A percentile compares a stretch with the other conserved stretches of the same genome.
Evolutionary conservation across 1,140 invertebrate genomes (phyloP).

Genomic region (Proales similis): DNA sequence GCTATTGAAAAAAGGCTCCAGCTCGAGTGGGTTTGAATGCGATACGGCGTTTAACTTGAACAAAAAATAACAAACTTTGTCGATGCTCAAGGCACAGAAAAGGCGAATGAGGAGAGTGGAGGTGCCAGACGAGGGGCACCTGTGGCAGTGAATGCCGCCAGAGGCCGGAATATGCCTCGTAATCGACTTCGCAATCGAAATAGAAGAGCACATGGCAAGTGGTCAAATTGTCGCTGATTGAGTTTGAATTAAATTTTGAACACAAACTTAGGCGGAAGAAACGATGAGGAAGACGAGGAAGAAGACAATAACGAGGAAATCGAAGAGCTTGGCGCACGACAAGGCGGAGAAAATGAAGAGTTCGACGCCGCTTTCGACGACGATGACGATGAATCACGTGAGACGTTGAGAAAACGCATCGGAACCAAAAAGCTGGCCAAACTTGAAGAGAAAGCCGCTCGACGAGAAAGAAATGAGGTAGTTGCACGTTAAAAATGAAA

Average conservation of each 20-base stretch:
- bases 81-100: no score
- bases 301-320: background rate
- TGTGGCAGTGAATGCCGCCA: no score
- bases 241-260: no score
- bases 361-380: background rate
- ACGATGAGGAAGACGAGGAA: background rate
- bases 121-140: no score
- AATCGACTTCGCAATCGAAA: constrained; percentile 21
- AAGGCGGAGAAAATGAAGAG: constrained; percentile 22
- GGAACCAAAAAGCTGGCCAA: constrained; percentile 66
- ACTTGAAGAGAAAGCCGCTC: constrained; percentile 69
- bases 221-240: no score
- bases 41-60: no score
- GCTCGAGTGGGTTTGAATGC: no score
- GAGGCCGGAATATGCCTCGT: constrained; percentile 17
- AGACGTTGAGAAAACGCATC: constrained; percentile 59
- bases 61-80: no score
- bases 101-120: no score
- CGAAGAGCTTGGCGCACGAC: background rate
- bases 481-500: constrained; percentile 54
- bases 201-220: background rate
- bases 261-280: no score
- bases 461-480: constrained; percentile 70
- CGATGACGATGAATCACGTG: constrained; percentile 5
- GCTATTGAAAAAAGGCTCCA: constrained; percentile 27